These are phyloP conservation scores for Drosophila sturtevanti DNA, from an alignment of 1,140 invertebrate genomes.

Conservation along the genomic window DNA sequence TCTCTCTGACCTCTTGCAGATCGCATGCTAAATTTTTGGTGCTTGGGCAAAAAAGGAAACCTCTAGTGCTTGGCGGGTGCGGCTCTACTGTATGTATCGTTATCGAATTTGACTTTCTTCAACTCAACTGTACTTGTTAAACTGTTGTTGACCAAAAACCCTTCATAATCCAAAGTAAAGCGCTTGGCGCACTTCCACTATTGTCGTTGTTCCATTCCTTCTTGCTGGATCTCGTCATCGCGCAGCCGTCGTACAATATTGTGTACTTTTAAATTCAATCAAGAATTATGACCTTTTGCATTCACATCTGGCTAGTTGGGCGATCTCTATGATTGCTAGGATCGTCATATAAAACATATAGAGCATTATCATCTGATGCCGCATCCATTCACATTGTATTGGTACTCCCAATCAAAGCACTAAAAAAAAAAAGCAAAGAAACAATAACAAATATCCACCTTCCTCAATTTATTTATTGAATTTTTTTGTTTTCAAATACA, in stretches of 20 bases:
- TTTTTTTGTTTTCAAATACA: conserved; percentile 21
- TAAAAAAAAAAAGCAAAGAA: conserved; percentile 3
- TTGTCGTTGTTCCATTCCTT: conserved; percentile 1
- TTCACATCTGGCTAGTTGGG: not conserved
- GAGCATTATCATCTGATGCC: conserved; percentile 3
- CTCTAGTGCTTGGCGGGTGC: conserved; percentile 21
- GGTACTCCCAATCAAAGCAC: conserved; percentile 8
- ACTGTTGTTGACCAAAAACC: not conserved
- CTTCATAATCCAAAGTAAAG: not conserved
- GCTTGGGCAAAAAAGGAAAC: conserved; percentile 42
- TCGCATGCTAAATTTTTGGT: conserved; percentile 55
- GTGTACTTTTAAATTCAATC: conserved; percentile 4
- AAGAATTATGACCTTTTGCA: conserved; percentile 5
- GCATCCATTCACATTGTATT: conserved; percentile 8
- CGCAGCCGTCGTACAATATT: not conserved
- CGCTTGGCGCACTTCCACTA: not conserved
- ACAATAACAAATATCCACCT: conserved; percentile 7
- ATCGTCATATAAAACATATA: not conserved
- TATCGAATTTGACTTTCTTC: conserved; percentile 12
- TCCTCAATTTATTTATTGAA: conserved; percentile 17
- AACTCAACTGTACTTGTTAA: conserved; percentile 9
- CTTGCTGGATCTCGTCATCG: not conserved
- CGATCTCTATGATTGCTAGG: conserved; percentile 3
- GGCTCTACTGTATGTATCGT: conserved; percentile 37
- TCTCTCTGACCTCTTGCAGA: conserved; percentile 56